phyloP scores from a whole-genome alignment of 2,797 vertebrate species.

The Enteromius fasciolatus region DNA sequence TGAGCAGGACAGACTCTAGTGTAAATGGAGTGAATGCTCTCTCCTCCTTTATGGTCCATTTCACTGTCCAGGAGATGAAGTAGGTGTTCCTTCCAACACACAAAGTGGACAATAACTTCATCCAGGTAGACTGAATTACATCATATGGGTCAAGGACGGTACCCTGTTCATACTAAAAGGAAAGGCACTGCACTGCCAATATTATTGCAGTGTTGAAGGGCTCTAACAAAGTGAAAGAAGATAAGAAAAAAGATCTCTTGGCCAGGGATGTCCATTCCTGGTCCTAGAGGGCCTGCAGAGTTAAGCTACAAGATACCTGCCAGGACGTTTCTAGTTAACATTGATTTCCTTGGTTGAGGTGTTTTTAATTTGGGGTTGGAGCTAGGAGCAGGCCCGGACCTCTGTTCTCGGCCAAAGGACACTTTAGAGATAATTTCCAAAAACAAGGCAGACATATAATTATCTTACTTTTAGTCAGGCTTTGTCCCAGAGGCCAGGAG shows the following conservation, averaged over 20 bases:
- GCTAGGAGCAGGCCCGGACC: neutral
- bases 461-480: neutral
- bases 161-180: neutral
- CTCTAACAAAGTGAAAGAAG: neutral
- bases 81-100: neutral
- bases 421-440: neutral
- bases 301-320: neutral
- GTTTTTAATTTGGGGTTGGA: neutral
- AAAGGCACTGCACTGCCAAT: neutral
- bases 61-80: neutral
- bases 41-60: neutral
- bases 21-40: neutral
- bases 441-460: neutral
- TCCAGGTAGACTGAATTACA: neutral
- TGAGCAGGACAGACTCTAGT: conserved; percentile 1
- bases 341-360: neutral
- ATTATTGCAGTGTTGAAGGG: neutral
- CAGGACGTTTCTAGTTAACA: neutral
- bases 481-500: neutral
- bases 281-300: neutral
- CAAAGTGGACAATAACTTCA: neutral
- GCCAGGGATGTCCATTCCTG: neutral
- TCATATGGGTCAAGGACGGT: neutral
- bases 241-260: neutral
- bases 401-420: neutral